phyloP scores from a whole-genome alignment of 2,113 vertebrate genomes.

The Carollia perspicillata region DNA sequence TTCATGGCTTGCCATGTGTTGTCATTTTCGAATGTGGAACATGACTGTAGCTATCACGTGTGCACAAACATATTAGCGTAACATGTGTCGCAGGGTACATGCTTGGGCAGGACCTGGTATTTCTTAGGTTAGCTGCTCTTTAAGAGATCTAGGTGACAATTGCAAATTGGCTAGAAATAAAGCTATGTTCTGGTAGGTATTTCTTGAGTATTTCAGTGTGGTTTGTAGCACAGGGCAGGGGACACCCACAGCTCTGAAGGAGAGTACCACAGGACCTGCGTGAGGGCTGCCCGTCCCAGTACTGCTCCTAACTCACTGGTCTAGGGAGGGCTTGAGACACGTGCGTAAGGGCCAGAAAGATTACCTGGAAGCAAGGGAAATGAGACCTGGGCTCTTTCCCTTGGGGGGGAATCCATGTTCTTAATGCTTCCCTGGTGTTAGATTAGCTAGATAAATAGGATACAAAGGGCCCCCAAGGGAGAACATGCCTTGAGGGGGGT shows the following conservation, averaged over 20 bases:
- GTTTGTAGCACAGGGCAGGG: neutral
- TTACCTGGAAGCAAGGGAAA: neutral
- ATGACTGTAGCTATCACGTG: too few relatives aligned
- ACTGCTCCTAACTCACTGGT: neutral
- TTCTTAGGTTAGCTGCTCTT: neutral
- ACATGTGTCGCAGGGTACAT: rapidly evolving
- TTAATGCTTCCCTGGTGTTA: neutral
- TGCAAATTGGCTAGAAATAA: neutral
- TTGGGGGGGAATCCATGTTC: neutral
- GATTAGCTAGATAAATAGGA: neutral
- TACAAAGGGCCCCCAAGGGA: neutral
- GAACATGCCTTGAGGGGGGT: neutral
- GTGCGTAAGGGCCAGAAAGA: neutral
- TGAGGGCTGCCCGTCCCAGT: neutral
- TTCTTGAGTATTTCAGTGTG: neutral
- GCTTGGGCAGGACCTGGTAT: rapidly evolving
- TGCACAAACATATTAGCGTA: neutral
- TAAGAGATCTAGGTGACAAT: neutral
- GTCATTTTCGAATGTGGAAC: neutral
- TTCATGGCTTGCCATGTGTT: neutral
- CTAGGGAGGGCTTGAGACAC: neutral
- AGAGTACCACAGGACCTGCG: neutral
- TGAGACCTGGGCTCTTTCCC: neutral
- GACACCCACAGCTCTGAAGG: neutral
- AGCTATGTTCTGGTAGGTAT: neutral